Evolutionary conservation across 1,140 invertebrate genomes (phyloP).

Genomic region (Acromyrmex echinatior): DNA sequence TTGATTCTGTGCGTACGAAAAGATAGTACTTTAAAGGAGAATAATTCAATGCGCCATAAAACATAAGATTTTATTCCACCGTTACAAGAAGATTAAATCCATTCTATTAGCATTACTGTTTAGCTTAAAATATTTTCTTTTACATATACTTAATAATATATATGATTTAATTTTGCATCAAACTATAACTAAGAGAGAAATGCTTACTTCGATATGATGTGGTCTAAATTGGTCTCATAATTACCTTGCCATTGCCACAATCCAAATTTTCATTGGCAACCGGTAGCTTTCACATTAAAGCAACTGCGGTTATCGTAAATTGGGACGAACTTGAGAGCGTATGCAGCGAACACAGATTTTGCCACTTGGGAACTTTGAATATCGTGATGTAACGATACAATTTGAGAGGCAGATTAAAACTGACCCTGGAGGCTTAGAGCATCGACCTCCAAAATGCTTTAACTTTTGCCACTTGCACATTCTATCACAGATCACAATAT

Average conservation of each 20-base stretch:
- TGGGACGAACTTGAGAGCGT: conserved; percentile 16
- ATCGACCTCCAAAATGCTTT: conserved; percentile 15
- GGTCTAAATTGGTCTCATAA: conserved; percentile 45
- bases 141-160: neutral
- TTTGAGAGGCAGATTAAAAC: conserved; percentile 45
- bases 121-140: neutral
- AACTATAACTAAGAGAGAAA: conserved; percentile 12
- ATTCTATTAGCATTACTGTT: neutral
- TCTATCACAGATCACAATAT: neutral
- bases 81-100: neutral
- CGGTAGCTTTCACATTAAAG: conserved; percentile 30
- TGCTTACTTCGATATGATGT: neutral
- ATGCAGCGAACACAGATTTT: conserved; percentile 39
- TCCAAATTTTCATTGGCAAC: conserved; percentile 43
- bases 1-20: neutral
- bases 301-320: conserved; percentile 47
- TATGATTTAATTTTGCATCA: neutral
- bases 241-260: conserved; percentile 34
- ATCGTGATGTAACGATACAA: neutral
- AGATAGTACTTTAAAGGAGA: neutral
- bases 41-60: neutral
- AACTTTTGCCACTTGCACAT: conserved; percentile 2
- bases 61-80: no score
- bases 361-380: conserved; percentile 54
- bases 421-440: conserved; percentile 9